Evolutionary conservation across 1,140 invertebrate genomes (phyloP), one percentile per base, ranked within the genome.

Genomic region (Magallana gigas): DNA sequence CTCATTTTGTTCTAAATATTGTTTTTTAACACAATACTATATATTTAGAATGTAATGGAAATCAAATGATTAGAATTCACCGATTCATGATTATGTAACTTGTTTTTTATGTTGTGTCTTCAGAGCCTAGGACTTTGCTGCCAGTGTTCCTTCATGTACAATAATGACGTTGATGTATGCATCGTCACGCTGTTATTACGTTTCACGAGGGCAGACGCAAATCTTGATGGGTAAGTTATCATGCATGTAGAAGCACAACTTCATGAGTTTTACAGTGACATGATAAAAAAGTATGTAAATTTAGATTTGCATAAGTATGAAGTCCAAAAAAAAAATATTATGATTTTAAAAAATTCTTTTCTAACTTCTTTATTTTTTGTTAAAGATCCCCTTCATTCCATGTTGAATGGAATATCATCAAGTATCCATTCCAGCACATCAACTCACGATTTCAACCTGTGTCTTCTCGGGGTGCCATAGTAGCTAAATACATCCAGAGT

Each of bases 121-220:
- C 86, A 94, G 93, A 88, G 91, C 12, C 62, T 93, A 59, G 93
- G 93, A 58, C 76, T 91, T 23, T 93, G 91, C 85, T 92, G 91
- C 86, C 91, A 93, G 85, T 90, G 87, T 57, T 93, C 91, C 11
- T 58, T 93, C 57, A 90, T 92, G 1, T 93, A 90, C 84, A 93
- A 93, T 85, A 88, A 86, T 23, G 89, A 88, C 14, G 84, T 64
- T 36, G 89, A 90, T 18, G 23, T 94, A 9, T 89, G 87, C 86
- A 87, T 94, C 3, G 87, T 86, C 14, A 92, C 93, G 16, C 82
- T 94, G 7, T 81, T 92, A 18, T 85, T 94, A 2, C 90, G 89
- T 8, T 93, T 93, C 87, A 84, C 71, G n/a, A 85, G 83, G 68
- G 14, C 23, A 7, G 68, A 76, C 29, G 68, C 68, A 18, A 76